Conservation (phyloP, 2,888 invertebrate genomes). For the Eretmocerus hayati region DNA sequence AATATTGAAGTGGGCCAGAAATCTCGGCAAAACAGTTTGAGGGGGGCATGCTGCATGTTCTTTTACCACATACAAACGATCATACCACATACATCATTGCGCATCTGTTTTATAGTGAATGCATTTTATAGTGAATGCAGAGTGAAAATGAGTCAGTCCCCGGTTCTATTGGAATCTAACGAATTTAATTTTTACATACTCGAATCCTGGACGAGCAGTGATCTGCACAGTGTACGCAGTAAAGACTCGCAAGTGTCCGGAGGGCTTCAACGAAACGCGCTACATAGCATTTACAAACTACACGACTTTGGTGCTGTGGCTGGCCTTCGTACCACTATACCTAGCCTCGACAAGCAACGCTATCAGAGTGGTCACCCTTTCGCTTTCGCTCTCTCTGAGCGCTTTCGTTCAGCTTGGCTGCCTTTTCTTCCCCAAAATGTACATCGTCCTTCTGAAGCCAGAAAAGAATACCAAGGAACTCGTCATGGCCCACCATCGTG, state of each 20-base stretch:
- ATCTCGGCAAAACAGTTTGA: too few species aligned
- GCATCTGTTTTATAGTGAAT: too few species aligned
- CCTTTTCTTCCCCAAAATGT: slow-evolving; percentile 52
- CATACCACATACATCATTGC: too few species aligned
- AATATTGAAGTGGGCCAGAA: too few species aligned
- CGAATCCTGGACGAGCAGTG: too few species aligned
- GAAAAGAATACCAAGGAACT: slow-evolving; percentile 55
- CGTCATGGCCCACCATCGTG: slow-evolving; percentile 48
- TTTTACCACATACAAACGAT: too few species aligned
- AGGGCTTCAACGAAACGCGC: slow-evolving; percentile 54
- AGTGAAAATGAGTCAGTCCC: too few species aligned
- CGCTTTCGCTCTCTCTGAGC: slow-evolving; percentile 50
- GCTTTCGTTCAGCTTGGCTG: slow-evolving; percentile 51
- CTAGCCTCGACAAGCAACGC: slow-evolving; percentile 48
- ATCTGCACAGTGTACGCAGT: slow-evolving; percentile 53
- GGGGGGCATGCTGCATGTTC: too few species aligned
- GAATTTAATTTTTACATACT: too few species aligned
- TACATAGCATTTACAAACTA: slow-evolving; percentile 54
- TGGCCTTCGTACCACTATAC: slow-evolving; percentile 53
- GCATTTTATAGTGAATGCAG: too few species aligned
- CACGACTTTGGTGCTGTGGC: slow-evolving; percentile 53
- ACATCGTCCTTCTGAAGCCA: slow-evolving; percentile 52
- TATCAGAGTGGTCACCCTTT: slow-evolving; percentile 50
- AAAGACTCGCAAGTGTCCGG: slow-evolving; percentile 54
- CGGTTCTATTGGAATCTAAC: too few species aligned